A percentile compares a stretch with the other conserved stretches of the same genome.
Conservation (phyloP, 2,113 vertebrate species). For the Crotalus viridis region DNA sequence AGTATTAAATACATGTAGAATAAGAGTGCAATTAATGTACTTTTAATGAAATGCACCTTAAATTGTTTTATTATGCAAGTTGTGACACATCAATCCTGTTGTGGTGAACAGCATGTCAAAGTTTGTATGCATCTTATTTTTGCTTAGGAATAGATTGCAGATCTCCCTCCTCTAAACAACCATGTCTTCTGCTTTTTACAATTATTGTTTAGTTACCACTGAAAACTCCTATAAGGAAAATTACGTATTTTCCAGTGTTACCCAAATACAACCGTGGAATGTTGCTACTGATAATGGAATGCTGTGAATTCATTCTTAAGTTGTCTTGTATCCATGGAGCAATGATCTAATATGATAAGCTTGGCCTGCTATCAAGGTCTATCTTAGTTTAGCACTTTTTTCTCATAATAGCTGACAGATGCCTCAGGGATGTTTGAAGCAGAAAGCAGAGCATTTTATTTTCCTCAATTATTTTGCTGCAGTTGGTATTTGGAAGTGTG, state of each 20-base stretch:
- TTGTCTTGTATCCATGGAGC: neutral
- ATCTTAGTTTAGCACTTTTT: neutral
- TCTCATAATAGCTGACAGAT: neutral
- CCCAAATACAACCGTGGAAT: neutral
- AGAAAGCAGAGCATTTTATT: neutral
- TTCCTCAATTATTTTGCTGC: neutral
- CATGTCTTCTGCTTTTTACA: neutral
- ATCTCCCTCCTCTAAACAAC: neutral
- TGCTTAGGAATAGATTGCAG: neutral
- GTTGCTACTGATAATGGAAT: too few relatives aligned
- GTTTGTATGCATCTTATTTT: too few relatives aligned
- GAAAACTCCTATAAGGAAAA: neutral
- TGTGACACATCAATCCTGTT: too few relatives aligned
- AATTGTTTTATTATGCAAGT: too few relatives aligned
- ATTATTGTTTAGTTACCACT: neutral
- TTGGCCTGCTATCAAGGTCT: neutral
- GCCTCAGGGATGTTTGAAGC: neutral
- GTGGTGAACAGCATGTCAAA: too few relatives aligned
- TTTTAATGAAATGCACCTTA: too few relatives aligned
- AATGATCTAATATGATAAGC: neutral
- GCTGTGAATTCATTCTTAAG: neutral
- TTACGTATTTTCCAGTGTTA: neutral
- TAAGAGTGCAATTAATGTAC: too few relatives aligned
- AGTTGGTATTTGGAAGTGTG: neutral
- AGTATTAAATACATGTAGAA: too few relatives aligned